Evolutionary conservation across 2,888 invertebrate genomes (phyloP), one percentile per base, ranked within the genome.

Genomic region (Epinotia ramella): DNA sequence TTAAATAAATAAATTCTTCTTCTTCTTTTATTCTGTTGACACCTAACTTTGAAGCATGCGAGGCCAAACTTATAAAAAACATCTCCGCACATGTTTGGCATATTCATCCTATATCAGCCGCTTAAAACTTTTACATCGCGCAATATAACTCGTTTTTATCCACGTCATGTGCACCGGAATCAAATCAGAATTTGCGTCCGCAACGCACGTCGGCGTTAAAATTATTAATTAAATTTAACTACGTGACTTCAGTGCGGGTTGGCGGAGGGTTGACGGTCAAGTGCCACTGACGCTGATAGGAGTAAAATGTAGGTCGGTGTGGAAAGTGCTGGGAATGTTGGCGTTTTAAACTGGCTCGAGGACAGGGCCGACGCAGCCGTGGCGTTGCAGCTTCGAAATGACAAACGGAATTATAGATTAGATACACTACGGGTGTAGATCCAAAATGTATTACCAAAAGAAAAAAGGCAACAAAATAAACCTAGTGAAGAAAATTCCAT

Each of bases 201-300:
- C 75, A 69, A 24, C 69, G 70, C 59, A 72, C 75, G 70, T 67
- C 40, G 56, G 46, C 71, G 76, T 76, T 76, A 63, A 76, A 72
- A 63, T 76, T 72, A 76, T 72, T 76, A 76, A 76, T 76, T 76
- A 46, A 76, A 72, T 75, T 71, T 60, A 72, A 76, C 66, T 71
- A 76, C 76, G 76, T 76, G 76, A 72, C 76, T 76, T 67, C 44
- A 56, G 65, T 16, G n/a, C 59, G 46, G 24, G 65, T 28, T 72
- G 9, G 33, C 33, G 59, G 60, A n/a, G 40, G 28, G 46, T 18
- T 60, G 69, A 59, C 44, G 46, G 60, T 40, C 40, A 40, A 44
- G 46, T 46, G 24, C 69, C 11, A n/a, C 49, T 6, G 69, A 60
- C 46, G 24, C 20, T 46, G 20, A 67, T 40, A 40, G 56, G 33